Base-by-base conservation (phyloP, 1,140 invertebrate species). In the Phymorhynchus buccinoides region DNA sequence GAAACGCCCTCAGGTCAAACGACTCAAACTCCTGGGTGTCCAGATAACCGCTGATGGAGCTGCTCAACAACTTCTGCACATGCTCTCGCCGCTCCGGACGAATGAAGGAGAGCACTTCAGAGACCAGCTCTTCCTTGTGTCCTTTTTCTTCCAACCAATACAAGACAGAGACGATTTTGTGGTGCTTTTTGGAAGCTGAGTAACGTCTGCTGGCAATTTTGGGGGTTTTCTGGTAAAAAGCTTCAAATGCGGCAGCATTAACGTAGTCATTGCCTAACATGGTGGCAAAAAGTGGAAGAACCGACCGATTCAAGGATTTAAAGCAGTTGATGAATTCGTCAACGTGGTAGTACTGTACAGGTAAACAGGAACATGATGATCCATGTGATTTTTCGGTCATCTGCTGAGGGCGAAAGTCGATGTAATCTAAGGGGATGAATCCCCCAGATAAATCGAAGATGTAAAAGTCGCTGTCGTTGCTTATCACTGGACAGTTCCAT, bases 381-480 rank as follows among this genome's bases (percentile, higher is more conserved):
- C 37, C 80, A 27, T 30, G n/a, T 41, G 73, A 71, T 35, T 79
- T 84, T 56, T 41, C 41, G 92, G 42, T 68, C 89, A 78, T 85
- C 75, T 87, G 75, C 14, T 79, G 73, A 2, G 80, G 35, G 27
- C 84, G 75, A 48, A 91, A 88, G 42, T 95, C 94, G 0, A 97
- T 91, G 66, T 95, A 96, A 82, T 95, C 94, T 75, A 97, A 95
- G 0, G 96, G 96, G 85, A 98, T 96, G 90, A 97, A 97, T 3
- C 95, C 94, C 42, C 86, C 85, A 35, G 77, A 90, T 1, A 97
- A 94, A 93, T 97, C 96, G 92, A 96, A 97, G 80, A 98, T 96
- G 91, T 96, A 98, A 94, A 97, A 98, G 94, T 98, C 97, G 1
- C 97, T 98, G 92, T 98, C 97, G 88, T 96, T 96, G 90, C 96